These are phyloP conservation scores for Antigone vipio DNA, from an alignment of 2,113 vertebrate species.

Conservation along the genomic window DNA sequence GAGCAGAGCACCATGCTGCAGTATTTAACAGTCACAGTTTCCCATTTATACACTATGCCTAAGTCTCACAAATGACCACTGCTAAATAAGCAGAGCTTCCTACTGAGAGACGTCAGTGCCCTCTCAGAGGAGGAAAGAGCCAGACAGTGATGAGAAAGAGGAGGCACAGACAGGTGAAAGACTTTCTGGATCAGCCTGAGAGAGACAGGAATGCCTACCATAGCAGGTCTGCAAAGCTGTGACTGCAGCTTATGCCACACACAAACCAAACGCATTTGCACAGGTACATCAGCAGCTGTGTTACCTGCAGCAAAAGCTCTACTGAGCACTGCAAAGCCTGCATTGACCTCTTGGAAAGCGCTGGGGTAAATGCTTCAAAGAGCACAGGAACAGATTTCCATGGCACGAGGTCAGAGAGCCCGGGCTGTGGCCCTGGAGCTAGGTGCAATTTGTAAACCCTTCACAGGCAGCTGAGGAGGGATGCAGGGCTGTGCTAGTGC, in stretches of 20 bases:
- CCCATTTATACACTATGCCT: too few species aligned
- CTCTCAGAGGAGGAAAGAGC: too few species aligned
- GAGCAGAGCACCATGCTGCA: too few species aligned
- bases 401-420: not conserved
- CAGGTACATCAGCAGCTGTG: not conserved
- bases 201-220: accelerated
- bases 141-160: not conserved
- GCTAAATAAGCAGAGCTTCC: too few species aligned
- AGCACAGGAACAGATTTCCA: not conserved
- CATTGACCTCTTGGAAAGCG: not conserved
- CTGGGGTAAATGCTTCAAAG: not conserved
- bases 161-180: not conserved
- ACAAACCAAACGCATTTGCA: not conserved
- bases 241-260: not conserved
- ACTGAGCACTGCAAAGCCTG: not conserved
- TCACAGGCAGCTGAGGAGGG: not conserved
- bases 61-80: too few species aligned
- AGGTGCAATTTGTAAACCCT: not conserved
- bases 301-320: not conserved
- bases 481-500: not conserved
- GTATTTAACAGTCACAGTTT: too few species aligned
- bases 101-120: too few species aligned
- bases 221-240: not conserved
- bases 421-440: not conserved
- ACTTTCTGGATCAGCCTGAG: not conserved